phyloP scores from a whole-genome alignment of 53 echinoderm and acorn worm genomes.

The Echinarachnius parma region DNA sequence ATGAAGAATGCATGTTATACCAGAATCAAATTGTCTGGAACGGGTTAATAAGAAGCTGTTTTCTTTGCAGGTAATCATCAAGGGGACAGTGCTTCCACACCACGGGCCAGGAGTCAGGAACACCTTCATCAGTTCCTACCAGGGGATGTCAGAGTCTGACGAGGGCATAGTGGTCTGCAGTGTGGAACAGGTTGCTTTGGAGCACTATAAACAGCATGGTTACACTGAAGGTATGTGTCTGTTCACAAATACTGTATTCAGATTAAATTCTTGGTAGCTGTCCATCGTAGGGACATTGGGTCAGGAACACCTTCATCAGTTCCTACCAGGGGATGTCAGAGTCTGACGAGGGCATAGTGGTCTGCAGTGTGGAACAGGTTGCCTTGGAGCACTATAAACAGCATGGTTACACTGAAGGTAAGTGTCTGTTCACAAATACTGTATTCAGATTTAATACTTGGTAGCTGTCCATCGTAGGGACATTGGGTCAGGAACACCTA shows the following conservation, averaged over 20 bases:
- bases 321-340: constrained; percentile 30
- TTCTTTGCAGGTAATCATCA: constrained; percentile 27
- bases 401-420: constrained; percentile 81
- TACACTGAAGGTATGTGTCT: constrained; percentile 69
- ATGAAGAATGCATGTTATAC: no score
- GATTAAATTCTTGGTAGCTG: no score
- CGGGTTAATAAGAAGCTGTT: no score
- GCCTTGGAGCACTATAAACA: constrained; percentile 75
- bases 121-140: constrained; percentile 66
- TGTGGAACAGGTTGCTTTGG: constrained; percentile 82
- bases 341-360: constrained; percentile 59
- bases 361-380: constrained; percentile 84
- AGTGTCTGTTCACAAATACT: background rate
- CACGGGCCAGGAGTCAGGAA: constrained; percentile 76
- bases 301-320: constrained; percentile 79
- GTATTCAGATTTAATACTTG: background rate
- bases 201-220: constrained; percentile 70
- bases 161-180: constrained; percentile 76
- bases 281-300: constrained; percentile 71
- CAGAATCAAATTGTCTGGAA: no score
- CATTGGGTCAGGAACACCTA: constrained; percentile 86
- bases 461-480: no score
- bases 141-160: constrained; percentile 15
- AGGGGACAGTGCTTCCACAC: constrained; percentile 36
- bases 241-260: background rate